Percentiles rank a stretch among this genome's conserved stretches.
phyloP scores from a whole-genome alignment of 2,113 vertebrate genomes.

The Phocoena sinus region DNA sequence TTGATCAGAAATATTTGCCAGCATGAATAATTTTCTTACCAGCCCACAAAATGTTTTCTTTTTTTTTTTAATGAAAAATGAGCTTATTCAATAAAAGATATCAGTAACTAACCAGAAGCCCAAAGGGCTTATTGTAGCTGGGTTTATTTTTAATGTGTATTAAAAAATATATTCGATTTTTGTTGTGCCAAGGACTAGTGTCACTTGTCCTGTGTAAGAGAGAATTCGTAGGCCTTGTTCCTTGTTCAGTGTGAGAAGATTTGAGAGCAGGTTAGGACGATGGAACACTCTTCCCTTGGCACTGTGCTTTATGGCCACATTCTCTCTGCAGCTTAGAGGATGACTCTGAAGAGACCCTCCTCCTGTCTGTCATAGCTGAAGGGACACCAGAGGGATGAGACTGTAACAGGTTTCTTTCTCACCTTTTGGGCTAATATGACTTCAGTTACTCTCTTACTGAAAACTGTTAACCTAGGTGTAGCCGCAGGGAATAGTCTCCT shows the following conservation, averaged over 20 bases:
- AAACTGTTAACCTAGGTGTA: neutral
- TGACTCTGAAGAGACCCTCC: neutral
- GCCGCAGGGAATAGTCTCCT: neutral
- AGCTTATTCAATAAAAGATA: neutral
- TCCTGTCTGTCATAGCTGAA: neutral
- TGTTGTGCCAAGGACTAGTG: neutral
- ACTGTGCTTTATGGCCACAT: neutral
- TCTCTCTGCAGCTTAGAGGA: neutral
- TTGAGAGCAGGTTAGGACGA: neutral
- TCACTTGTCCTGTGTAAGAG: neutral
- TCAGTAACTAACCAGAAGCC: neutral
- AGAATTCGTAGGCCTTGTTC: neutral
- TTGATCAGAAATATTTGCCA: neutral
- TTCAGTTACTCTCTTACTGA: neutral
- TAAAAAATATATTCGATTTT: neutral
- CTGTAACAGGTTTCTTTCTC: neutral
- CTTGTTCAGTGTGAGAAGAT: neutral
- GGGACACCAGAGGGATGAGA: neutral
- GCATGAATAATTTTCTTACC: neutral
- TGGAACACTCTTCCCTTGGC: neutral
- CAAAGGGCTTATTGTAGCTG: neutral
- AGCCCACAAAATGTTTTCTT: neutral
- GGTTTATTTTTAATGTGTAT: slow-evolving; percentile 21
- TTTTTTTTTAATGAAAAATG: neutral
- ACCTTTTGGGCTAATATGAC: neutral